Evolutionary conservation across 2,797 vertebrate genomes (phyloP), one percentile per base, ranked within the genome.

Genomic region (Lacerta viridis): DNA sequence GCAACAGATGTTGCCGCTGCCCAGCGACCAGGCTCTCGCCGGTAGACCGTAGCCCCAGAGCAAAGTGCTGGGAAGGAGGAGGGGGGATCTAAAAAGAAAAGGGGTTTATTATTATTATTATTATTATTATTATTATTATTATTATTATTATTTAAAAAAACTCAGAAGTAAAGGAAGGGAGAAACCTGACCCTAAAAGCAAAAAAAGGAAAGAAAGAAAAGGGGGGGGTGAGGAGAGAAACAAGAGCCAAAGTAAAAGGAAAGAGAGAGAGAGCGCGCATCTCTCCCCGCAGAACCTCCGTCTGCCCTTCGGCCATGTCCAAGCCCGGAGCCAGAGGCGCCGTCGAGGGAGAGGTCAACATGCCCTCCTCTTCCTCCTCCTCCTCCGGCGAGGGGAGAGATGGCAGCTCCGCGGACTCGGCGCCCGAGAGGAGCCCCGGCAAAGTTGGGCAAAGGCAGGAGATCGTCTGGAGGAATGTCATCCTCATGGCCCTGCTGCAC

Each of bases 401-500:
- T 41, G 85, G 59, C 15, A 81, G n/a, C 69, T 33, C 76, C 0
- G 8, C n/a, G 2, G 77, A 2, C 77, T 5, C 92, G 43, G 79
- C 33, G 11, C 91, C 88, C 79, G 50, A 64, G 33, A 59, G 80
- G 78, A 69, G 80, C 74, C 72, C 92, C 20, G 1, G 27, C 84
- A 25, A 66, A 75, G 88, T 87, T 83, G 18, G 81, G 74, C 33
- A 29, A 39, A 76, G 75, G n/a, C 94, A 93, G 89, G 78, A 84
- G 80, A 92, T 97, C 59, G 95, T 97, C 69, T 96, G 96, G 97
- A 96, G 96, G 72, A 97, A 97, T 92, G 96, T 97, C 74, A 87
- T 96, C 76, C 92, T 96, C 0, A 97, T 96, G 97, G 89, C 91
- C 81, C 90, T 97, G 93, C 96, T 97, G 46, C 97, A 97, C 91